Base-by-base conservation (phyloP, 1,140 invertebrate genomes). In the Ptiloglossa arizonensis region DNA sequence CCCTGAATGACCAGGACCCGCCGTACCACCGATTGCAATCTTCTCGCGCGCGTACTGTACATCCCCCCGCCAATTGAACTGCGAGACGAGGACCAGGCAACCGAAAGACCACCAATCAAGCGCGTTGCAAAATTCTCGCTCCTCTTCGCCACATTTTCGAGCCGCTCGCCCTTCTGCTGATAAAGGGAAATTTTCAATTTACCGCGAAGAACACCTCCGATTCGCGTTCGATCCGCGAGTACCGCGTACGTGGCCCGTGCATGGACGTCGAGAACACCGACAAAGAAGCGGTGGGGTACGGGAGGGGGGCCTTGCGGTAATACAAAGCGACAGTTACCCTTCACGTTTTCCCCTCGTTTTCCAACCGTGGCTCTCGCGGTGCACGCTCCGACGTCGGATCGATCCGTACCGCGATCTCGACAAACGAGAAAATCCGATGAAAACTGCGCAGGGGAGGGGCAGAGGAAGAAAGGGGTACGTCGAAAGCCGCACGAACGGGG, bases 281-380 rank as follows among this genome's bases (percentile, higher is more conserved):
- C 68, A 56, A 83, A 81, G 71, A 81, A n/a, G n/a, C n/a, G n/a
- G n/a, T n/a, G 52, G 64, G 52, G 24, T 5, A 35, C 57, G 29
- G 59, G 46, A 50, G 35, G n/a, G n/a, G n/a, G n/a, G n/a, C n/a
- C n/a, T n/a, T 52, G 57, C 82, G 71, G 48, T 69, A 77, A 82
- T 62, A 80, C 78, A 82, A 83, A 76, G 81, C 63, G 69, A 68
- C 83, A 82, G 79, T 85, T 82, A 76, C 80, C 71, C 76, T 81
- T 73, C 75, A 29, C 70, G 19, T 24, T 68, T 52, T 56, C 22
- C 67, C 57, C 22, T 63, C 69, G 50, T 69, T 68, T 68, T 50
- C 64, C 72, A 54, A 35, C 54, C n/a, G 38, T 17, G 44, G 57
- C 59, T 17, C 68, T 17, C 13, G 27, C 22, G 41, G 69, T 63